These are phyloP conservation scores for Acromyrmex charruanus DNA, from an alignment of 1,140 invertebrate genomes.

Conservation along the genomic window DNA sequence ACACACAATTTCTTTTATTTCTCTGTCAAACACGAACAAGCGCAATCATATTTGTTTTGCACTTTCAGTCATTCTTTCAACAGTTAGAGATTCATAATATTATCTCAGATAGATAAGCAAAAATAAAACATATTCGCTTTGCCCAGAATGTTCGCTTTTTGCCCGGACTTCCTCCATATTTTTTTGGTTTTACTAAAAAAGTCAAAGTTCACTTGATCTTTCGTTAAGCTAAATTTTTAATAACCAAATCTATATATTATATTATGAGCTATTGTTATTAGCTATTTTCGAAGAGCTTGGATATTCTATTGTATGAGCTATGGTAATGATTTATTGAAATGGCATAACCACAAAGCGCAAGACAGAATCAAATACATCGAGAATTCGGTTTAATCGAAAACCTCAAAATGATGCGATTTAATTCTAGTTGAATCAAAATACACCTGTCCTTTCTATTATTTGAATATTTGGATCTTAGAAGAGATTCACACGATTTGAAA, in stretches of 20 bases:
- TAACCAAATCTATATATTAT: conserved; percentile 1
- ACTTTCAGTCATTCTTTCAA: too few species aligned
- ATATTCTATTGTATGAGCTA: neutral
- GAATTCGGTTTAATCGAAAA: conserved; percentile 17
- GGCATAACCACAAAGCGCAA: conserved; percentile 32
- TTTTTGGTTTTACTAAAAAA: too few species aligned
- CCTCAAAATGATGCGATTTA: conserved; percentile 20
- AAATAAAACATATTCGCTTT: too few species aligned
- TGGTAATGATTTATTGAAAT: conserved; percentile 39
- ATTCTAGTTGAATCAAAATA: conserved; percentile 16
- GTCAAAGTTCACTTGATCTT: neutral
- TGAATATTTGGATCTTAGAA: conserved; percentile 12
- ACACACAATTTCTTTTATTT: too few species aligned
- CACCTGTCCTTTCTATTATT: neutral
- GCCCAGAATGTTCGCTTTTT: too few species aligned
- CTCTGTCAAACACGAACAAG: too few species aligned
- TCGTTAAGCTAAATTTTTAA: neutral
- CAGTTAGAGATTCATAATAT: too few species aligned
- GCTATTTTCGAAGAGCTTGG: neutral
- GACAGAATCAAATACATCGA: conserved; percentile 27
- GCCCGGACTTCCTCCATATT: neutral
- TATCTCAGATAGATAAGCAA: too few species aligned
- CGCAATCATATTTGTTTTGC: too few species aligned
- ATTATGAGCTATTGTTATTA: neutral
- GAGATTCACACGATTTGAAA: neutral